Base-by-base conservation (phyloP, 2,797 vertebrate genomes). In the Hyperoplus lanceolatus region DNA sequence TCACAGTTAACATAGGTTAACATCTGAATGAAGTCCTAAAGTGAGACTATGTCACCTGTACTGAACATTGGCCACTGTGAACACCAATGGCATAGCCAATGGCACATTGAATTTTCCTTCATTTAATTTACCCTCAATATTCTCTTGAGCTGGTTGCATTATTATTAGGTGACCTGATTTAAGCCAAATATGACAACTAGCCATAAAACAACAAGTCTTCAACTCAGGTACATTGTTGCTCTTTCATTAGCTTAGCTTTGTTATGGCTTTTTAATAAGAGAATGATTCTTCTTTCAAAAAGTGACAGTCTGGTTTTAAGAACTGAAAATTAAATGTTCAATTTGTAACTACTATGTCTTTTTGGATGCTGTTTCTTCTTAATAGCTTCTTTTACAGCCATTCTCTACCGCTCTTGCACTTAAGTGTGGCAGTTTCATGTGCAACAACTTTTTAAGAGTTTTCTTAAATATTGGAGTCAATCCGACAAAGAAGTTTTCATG, bases 61-160 rank as follows among this genome's bases (percentile, higher is more conserved):
- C 9, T 62, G 61, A 70, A 60, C 51, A 42, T 67, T n/a, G 81
- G 41, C 18, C 60, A 50, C 57, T 74, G 73, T 67, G 29, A 77
- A 39, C 7, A 58, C 29, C n/a, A n/a, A 55, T 54, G 29, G 29
- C 3, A 29, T 29, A 29, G 29, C 63, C n/a, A 5, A 73, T 29
- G 42, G 49, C 49, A 46, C 29, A 13, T 49, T 16, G 3, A 16
- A 63, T 57, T 58, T 42, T 12, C 1, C 11, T 54, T 43, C 54
- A 21, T 21, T 21, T 21, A 21, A 21, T 21, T 21, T 21, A 21
- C 21, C 21, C 3, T 53, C 9, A 46, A 65, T 8, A n/a, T 53
- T 15, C 4, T 39, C 21, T 21, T 16, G 3, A 53, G 45, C 49
- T 42, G 5, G 13, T 21, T 21, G 18, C 5, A 42, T 75, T 18